Base-by-base conservation (phyloP, 2,113 vertebrate genomes). In the Procavia capensis region DNA sequence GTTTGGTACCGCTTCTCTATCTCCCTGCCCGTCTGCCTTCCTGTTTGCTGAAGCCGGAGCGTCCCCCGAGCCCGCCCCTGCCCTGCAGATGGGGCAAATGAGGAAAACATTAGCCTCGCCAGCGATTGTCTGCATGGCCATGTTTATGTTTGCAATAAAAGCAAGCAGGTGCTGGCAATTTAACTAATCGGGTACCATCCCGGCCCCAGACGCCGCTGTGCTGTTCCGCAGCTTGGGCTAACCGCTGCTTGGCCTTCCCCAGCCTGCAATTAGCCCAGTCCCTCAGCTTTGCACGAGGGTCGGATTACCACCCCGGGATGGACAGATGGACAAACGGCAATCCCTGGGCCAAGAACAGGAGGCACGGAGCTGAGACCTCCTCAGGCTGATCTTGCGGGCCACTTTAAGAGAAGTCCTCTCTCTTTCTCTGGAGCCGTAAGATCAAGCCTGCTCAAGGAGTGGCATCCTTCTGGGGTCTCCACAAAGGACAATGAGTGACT, bases 161-260 rank as follows among this genome's bases (percentile, higher is more conserved):
- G 47, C 2, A 82, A 95, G 88, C 98, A 98, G 97, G 97, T 98
- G 96, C 91, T 96, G 97, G 95, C 96, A 95, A 98, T 98, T 97
- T 79, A 91, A 59, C 97, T 95, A 94, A 97, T 94, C 97, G 95
- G 96, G 97, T 92, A 72, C 89, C 89, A 72, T 90, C 88, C 74
- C 5, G 9, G 94, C 45, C 84, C 90, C 90, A 70, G 96, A 92
- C 34, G 41, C 89, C 54, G 27, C 36, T 0, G 20, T 79, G 9
- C 61, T 47, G 19, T 93, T 91, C 27, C 61, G 68, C 87, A 10
- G 1, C 13, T 39, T 0, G 14, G 72, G 83, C 95, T 72, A 2
- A 76, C 80, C 95, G 95, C 88, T 59, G 78, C 90, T 61, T 88
- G 95, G 91, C 93, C 43, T 6, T 39, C 63, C 27, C 43, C 7